Evolutionary conservation across 2,113 vertebrate genomes (phyloP).

Genomic region (Ictalurus punctatus): DNA sequence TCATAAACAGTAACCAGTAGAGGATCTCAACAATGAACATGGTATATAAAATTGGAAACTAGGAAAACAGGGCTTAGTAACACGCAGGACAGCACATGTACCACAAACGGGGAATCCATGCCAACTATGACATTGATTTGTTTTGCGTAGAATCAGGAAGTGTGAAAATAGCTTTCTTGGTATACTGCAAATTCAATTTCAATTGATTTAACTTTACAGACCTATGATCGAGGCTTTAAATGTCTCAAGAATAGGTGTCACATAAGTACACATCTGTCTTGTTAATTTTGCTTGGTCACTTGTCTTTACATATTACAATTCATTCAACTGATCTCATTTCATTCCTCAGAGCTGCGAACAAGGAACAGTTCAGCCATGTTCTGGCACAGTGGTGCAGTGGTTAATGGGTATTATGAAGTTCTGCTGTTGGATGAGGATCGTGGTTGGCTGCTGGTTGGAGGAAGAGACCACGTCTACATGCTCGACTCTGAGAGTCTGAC

Average conservation of each 20-base stretch:
- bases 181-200: not conserved
- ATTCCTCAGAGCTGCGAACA: constrained; percentile 73
- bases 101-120: not conserved
- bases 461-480: constrained; percentile 81
- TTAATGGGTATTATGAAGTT: constrained; percentile 70
- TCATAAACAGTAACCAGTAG: not conserved
- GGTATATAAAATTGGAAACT: not conserved
- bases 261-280: not conserved
- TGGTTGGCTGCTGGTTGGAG: constrained; percentile 81
- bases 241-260: not conserved
- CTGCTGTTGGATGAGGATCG: constrained; percentile 82
- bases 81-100: not conserved
- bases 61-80: not conserved
- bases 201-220: not conserved
- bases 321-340: not conserved
- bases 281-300: not conserved
- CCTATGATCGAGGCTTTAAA: no score
- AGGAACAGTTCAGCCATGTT: constrained; percentile 72
- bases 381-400: constrained; percentile 66
- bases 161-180: not conserved
- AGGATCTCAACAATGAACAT: not conserved
- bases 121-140: not conserved
- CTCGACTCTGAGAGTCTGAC: constrained; percentile 73
- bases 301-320: not conserved
- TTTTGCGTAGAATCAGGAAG: not conserved